Percentiles rank a stretch among this genome's conserved stretches.
Evolutionary conservation across 2,797 vertebrate species (phyloP).

Genomic region (Cynodonichthys magdalenae): DNA sequence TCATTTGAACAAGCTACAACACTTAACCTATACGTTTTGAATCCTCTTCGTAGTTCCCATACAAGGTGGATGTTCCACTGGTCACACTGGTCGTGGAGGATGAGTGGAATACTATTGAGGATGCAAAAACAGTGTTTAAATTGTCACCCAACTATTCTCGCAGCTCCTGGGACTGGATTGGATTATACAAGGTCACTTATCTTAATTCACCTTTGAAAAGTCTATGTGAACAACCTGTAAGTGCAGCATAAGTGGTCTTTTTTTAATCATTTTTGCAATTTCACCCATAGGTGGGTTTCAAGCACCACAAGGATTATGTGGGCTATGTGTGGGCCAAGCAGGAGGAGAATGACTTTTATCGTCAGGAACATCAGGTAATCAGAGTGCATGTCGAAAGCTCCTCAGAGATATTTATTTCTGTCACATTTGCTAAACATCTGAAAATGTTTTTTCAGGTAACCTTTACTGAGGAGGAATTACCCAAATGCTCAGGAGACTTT

Average conservation of each 20-base stretch:
- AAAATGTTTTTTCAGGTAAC: conserved; percentile 79
- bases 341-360: conserved; percentile 86
- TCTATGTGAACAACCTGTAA: neutral
- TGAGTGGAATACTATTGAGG: conserved; percentile 89
- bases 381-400: neutral
- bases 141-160: conserved; percentile 85
- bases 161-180: conserved; percentile 99
- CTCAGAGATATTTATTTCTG: conserved; percentile 5
- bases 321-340: conserved; percentile 96
- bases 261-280: conserved; percentile 12
- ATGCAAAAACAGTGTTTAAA: conserved; percentile 87
- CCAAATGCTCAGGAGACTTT: conserved; percentile 93
- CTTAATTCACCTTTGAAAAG: neutral
- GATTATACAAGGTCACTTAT: conserved; percentile 89
- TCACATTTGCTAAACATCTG: conserved; percentile 37
- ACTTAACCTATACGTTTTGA: conserved; percentile 2
- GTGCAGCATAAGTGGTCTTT: too few relatives aligned
- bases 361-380: conserved; percentile 84
- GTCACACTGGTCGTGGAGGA: conserved; percentile 91
- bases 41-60: conserved; percentile 85
- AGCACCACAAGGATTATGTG: conserved; percentile 96
- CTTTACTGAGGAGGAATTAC: conserved; percentile 92
- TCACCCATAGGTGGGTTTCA: conserved; percentile 90
- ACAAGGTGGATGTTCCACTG: conserved; percentile 86
- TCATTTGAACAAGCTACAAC: neutral